Conservation (phyloP, 2,797 vertebrate species). For the Anas georgica region DNA sequence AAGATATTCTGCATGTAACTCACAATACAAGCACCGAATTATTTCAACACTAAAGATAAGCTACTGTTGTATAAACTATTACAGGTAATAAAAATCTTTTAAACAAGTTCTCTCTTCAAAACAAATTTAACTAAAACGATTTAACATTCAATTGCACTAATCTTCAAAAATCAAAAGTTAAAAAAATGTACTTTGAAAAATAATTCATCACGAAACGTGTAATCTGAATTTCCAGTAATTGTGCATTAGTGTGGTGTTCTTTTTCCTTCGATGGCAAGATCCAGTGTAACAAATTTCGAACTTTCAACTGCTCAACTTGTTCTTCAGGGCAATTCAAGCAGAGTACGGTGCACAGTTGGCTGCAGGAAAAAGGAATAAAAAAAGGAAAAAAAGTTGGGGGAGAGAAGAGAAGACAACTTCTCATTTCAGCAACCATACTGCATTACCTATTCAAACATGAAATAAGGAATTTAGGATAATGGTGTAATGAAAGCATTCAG, state of each 20-base stretch:
- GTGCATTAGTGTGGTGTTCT: neutral
- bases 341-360: slow-evolving; percentile 29
- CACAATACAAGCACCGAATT: slow-evolving; percentile 45
- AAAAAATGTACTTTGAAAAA: slow-evolving; percentile 32
- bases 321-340: slow-evolving; percentile 58
- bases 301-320: slow-evolving; percentile 62
- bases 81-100: slow-evolving; percentile 60
- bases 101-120: slow-evolving; percentile 63
- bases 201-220: slow-evolving; percentile 46
- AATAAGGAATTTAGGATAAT: neutral
- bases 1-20: neutral
- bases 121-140: slow-evolving; percentile 64
- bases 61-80: slow-evolving; percentile 51
- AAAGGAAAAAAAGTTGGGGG: neutral
- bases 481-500: neutral
- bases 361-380: neutral
- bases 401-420: neutral
- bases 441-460: neutral
- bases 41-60: slow-evolving; percentile 61
- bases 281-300: slow-evolving; percentile 54
- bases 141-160: slow-evolving; percentile 57
- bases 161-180: slow-evolving; percentile 62
- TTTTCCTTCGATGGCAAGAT: slow-evolving; percentile 37
- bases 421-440: neutral
- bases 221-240: slow-evolving; percentile 54